Percentiles rank a stretch among this genome's conserved stretches.
Conservation (phyloP, 2,888 invertebrate species). For the Cephus pulcher region DNA sequence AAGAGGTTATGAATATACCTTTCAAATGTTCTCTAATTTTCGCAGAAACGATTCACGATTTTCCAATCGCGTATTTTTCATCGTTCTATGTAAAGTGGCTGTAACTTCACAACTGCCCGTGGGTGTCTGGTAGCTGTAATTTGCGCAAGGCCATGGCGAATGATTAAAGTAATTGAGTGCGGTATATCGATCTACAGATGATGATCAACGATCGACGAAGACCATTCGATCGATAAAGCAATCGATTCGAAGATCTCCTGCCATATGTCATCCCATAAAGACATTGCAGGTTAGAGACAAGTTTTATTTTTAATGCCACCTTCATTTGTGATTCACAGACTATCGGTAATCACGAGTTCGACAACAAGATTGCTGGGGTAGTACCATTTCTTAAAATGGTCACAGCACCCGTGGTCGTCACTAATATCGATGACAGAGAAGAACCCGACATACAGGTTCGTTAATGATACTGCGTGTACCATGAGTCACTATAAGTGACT, state of each 20-base stretch:
- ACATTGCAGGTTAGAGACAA: background rate
- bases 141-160: background rate
- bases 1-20: background rate
- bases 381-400: constrained; percentile 77
- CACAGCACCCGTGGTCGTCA: constrained; percentile 76
- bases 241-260: background rate
- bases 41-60: background rate
- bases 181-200: background rate
- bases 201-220: background rate
- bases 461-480: background rate
- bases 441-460: constrained; percentile 72
- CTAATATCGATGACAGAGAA: constrained; percentile 78
- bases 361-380: constrained; percentile 78
- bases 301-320: background rate
- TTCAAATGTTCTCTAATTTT: background rate
- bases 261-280: background rate
- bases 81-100: background rate
- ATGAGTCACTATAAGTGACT: background rate
- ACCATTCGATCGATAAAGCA: background rate
- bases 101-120: background rate
- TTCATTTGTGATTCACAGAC: constrained; percentile 69
- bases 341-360: constrained; percentile 90
- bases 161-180: background rate
- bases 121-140: background rate
- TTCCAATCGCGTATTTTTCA: background rate